Evolutionary conservation across 2,797 vertebrate species (phyloP), one percentile per base, ranked within the genome.

Genomic region (Heterohyrax brucei): DNA sequence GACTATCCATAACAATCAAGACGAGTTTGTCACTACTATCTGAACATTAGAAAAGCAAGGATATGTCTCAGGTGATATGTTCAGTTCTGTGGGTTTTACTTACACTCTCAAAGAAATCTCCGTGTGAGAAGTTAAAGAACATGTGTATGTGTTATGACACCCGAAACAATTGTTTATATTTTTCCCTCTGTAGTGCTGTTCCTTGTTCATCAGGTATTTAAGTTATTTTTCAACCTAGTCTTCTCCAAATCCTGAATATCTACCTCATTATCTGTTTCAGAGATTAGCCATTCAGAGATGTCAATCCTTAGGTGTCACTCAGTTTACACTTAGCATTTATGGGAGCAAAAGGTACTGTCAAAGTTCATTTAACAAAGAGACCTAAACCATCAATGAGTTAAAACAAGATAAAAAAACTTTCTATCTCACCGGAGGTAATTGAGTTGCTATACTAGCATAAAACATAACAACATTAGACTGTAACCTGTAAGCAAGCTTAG

Each of bases 401-500:
- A 50, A 61, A 44, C 68, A 6, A 53, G 26, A 13, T 56, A 56
- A 56, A 56, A 56, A 56, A 13, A 14, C 18, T 56, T 56, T 56
- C 53, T 56, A 56, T 56, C 53, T 56, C 53, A 56, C 53, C 12
- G 18, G 12, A 56, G 91, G 93, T 75, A 77, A 90, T 95, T 97
- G 97, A 96, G 94, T 66, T 93, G 95, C 97, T 97, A 81, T 96
- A 93, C 94, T 88, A 93, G 96, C 56, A 66, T 87, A 97, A 96
- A 98, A 95, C 94, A 96, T 95, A 92, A 70, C 76, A 88, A 83
- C 81, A 75, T 93, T 94, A 96, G 95, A 12, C 94, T 90, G 56
- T 33, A 97, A 93, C 89, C 93, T 98, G 83, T 96, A 98, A 98
- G 97, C 98, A 98, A 33, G 80, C 95, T 96, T 96, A 95, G 93